Base-by-base conservation (phyloP, 2,113 vertebrate genomes). In the Burhinus bistriatus region DNA sequence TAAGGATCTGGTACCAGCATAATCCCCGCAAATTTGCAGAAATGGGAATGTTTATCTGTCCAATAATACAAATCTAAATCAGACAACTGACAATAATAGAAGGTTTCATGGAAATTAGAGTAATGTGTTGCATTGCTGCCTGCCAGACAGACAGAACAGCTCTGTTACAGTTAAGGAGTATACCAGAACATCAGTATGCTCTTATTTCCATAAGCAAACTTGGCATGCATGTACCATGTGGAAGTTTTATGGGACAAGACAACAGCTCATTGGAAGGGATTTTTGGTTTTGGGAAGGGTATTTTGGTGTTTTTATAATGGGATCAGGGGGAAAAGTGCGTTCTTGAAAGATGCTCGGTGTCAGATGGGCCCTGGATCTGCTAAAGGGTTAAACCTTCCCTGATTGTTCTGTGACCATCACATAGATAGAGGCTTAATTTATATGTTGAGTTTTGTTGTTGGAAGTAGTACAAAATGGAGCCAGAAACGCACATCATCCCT, bases 151-250 rank as follows among this genome's bases (percentile, higher is more conserved):
- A 14, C 15, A 69, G 55, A 85, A 23, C 25, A 49, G 38, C 52
- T 58, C 47, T 47, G 47, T 30, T 68, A 42, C 1, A 9, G 47
- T 38, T 61, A 29, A 44, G 29, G 40, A 30, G 2, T 61, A 30
- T 49, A 61, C 27, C 1, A 2, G 82, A 64, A 57, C 10, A 36
- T 49, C 25, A 32, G 4, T 49, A 18, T 2, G 4, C 19, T 64
- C 12, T n/a, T 47, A 11, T 36, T 92, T 77, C 59, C 51, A 9
- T 57, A 72, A 44, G 19, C 8, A 66, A 45, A 32, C 13, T 32
- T 34, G 18, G 23, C 1, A 0, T 52, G 12, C 4, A 1, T 22
- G 9, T 47, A 32, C 36, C 15, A 2, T 0, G 4, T 36, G 21
- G 22, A 77, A 21, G 5, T 76, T 80, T 36, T 30, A 44, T 14